A percentile compares a stretch with the other conserved stretches of the same genome.
phyloP scores from a whole-genome alignment of 1,140 invertebrate species.

The Planococcus citri region DNA sequence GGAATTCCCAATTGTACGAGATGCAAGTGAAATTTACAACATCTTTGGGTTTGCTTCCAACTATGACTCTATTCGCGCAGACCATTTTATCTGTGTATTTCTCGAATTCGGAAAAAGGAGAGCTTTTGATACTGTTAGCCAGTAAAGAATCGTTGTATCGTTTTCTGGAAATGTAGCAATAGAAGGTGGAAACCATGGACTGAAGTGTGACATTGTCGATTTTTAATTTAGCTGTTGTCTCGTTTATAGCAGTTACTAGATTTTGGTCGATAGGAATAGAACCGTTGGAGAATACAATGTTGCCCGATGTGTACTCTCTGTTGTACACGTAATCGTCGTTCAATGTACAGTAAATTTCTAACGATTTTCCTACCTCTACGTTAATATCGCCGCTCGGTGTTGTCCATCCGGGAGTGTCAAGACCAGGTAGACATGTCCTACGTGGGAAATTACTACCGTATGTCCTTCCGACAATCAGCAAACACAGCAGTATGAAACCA shows the following conservation, averaged over 20 bases:
- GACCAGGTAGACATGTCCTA: too few species aligned
- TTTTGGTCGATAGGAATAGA: constrained; percentile 35
- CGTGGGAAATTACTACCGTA: too few species aligned
- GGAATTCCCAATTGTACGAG: constrained; percentile 49
- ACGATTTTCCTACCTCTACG: constrained; percentile 36
- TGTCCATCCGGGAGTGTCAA: constrained; percentile 29
- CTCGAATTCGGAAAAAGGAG: too few species aligned
- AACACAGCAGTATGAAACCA: not conserved
- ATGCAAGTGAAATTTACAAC: constrained; percentile 49
- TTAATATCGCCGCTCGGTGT: constrained; percentile 40
- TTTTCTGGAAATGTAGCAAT: constrained; percentile 32
- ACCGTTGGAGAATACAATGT: constrained; percentile 38
- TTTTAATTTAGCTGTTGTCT: constrained; percentile 37
- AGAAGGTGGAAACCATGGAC: constrained; percentile 34
- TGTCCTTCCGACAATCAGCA: not conserved
- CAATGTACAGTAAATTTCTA: constrained; percentile 39
- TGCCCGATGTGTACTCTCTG: constrained; percentile 34
- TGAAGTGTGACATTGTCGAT: constrained; percentile 36
- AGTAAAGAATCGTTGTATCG: not conserved
- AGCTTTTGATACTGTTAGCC: not conserved
- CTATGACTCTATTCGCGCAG: constrained; percentile 39
- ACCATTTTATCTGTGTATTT: constrained; percentile 30
- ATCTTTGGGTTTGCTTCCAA: constrained; percentile 39
- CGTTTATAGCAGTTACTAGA: constrained; percentile 39
- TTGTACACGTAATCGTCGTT: constrained; percentile 33